A percentile compares a stretch with the other conserved stretches of the same genome.
These are phyloP conservation scores for Seladonia tumulorum DNA, from an alignment of 2,888 invertebrate genomes.

Conservation along the genomic window DNA sequence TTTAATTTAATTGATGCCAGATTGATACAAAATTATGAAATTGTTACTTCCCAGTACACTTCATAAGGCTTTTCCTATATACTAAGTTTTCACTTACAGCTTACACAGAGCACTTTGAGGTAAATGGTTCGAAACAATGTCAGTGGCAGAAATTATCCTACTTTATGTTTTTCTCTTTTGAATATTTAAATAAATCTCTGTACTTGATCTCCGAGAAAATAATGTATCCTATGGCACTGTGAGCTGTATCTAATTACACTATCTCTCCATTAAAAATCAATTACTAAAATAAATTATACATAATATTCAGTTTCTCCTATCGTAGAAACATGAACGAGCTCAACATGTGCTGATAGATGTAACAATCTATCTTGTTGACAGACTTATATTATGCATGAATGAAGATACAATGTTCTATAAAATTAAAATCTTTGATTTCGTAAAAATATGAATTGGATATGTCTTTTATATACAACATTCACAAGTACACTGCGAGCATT, in stretches of 20 bases:
- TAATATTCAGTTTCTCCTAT: neutral
- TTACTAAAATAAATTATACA: neutral
- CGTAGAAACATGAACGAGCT: neutral
- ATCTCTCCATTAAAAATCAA: neutral
- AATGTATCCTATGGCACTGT: neutral
- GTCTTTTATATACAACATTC: neutral
- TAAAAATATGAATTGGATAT: neutral
- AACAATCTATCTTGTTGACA: neutral
- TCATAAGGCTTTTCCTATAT: neutral
- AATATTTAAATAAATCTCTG: neutral
- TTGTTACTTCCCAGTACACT: neutral
- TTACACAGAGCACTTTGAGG: neutral
- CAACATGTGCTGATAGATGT: neutral
- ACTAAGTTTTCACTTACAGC: neutral
- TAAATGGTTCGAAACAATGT: neutral
- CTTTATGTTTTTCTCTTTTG: neutral
- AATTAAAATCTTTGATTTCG: neutral
- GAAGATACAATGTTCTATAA: slow-evolving; percentile 6
- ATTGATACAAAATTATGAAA: neutral
- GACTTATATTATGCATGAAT: neutral
- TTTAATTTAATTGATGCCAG: neutral
- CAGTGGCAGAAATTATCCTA: neutral
- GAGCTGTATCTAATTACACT: neutral
- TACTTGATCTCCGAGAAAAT: neutral
- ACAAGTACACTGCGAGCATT: neutral